These are phyloP conservation scores for Neoascia interrupta DNA, from an alignment of 2,888 invertebrate genomes.

Conservation along the genomic window DNA sequence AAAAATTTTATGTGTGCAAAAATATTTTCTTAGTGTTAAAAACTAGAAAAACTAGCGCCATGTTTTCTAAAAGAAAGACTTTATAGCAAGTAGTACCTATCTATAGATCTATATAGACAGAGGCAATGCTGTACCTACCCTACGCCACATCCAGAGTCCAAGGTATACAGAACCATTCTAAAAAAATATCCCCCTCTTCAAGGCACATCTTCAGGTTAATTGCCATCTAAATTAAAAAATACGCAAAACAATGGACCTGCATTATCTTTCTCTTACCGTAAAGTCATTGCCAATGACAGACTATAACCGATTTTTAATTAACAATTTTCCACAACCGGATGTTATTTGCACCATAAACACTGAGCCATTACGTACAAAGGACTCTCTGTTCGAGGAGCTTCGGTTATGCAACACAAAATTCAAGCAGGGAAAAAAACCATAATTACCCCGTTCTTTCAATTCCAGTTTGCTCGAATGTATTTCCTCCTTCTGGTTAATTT, in stretches of 20 bases:
- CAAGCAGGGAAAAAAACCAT: constrained; percentile 34
- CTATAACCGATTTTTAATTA: constrained; percentile 59
- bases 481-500: constrained; percentile 21
- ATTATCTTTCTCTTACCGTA: neutral
- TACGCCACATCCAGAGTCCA: no score
- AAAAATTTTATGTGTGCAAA: no score
- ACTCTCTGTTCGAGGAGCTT: constrained; percentile 7
- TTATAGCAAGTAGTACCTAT: no score
- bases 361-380: constrained; percentile 2
- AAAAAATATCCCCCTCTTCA: no score
- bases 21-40: no score
- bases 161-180: no score
- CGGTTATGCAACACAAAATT: constrained; percentile 29
- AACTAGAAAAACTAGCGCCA: no score
- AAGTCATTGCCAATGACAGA: constrained; percentile 65
- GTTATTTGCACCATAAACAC: constrained; percentile 47
- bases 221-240: constrained; percentile 23
- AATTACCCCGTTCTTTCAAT: constrained; percentile 51
- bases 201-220: constrained; percentile 13
- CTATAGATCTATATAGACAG: no score
- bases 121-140: no score
- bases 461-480: constrained; percentile 13
- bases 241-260: constrained; percentile 24
- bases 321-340: constrained; percentile 54
- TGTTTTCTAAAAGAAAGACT: no score